Evolutionary conservation across 1,140 invertebrate genomes (phyloP).

Genomic region (Drosophila bifasciata): DNA sequence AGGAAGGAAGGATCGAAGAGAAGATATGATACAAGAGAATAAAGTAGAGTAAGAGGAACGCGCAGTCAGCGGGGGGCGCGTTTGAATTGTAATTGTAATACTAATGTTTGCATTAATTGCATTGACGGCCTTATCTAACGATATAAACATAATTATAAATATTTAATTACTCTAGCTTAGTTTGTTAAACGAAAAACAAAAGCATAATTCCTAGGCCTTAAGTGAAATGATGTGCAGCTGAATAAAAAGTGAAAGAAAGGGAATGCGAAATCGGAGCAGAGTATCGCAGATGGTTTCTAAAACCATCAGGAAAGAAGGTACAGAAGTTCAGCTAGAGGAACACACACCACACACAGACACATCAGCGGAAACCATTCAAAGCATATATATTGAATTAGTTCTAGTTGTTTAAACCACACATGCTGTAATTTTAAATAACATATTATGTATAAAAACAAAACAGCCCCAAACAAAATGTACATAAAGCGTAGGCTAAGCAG

Average conservation of each 20-base stretch:
- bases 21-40: no score
- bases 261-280: constrained; percentile 18
- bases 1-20: no score
- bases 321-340: constrained; percentile 22
- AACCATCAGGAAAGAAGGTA: constrained; percentile 50
- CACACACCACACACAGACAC: constrained; percentile 17
- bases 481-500: constrained; percentile 47
- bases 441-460: constrained; percentile 31
- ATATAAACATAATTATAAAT: constrained; percentile 67
- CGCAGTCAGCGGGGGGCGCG: constrained; percentile 48
- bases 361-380: constrained; percentile 41
- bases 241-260: constrained; percentile 2
- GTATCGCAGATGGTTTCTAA: constrained; percentile 63
- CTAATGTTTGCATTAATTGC: constrained; percentile 75
- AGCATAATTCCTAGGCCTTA: constrained; percentile 65
- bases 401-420: constrained; percentile 67
- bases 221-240: constrained; percentile 28
- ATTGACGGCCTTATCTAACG: constrained; percentile 80
- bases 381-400: constrained; percentile 69
- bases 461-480: constrained; percentile 39
- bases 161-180: constrained; percentile 78
- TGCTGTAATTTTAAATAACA: constrained; percentile 59
- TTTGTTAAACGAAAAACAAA: constrained; percentile 75
- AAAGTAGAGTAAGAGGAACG: constrained; percentile 41
- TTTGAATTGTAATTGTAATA: constrained; percentile 71